phyloP scores from a whole-genome alignment of 2,113 vertebrate species.

The Conger conger region DNA sequence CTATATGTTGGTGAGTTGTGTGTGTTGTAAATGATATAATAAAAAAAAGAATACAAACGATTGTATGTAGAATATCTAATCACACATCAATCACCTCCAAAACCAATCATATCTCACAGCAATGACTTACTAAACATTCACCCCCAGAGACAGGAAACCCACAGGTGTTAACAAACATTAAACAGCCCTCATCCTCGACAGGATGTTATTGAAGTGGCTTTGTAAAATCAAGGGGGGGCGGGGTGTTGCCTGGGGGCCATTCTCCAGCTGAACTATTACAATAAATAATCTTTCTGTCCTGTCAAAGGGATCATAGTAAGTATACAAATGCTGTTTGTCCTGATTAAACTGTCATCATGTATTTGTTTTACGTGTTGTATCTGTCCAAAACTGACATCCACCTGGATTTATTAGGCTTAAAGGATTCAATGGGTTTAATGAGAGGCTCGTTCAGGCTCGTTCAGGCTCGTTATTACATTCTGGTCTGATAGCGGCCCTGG shows the following conservation, averaged over 20 bases:
- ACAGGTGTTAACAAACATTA: not conserved
- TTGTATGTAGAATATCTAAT: too few relatives aligned
- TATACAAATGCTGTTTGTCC: conserved; percentile 1
- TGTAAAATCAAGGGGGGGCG: not conserved
- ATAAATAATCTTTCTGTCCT: not conserved
- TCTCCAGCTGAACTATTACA: not conserved
- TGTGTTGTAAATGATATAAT: too few relatives aligned
- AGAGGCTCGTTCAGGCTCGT: not conserved
- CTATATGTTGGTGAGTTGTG: too few relatives aligned
- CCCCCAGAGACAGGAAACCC: not conserved
- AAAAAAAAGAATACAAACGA: too few relatives aligned
- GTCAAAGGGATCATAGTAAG: not conserved
- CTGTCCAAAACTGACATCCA: not conserved
- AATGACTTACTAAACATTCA: too few relatives aligned
- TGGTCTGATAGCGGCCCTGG: not conserved
- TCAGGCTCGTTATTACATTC: not conserved
- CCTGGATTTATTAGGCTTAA: not conserved
- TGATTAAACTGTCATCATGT: conserved; percentile 6
- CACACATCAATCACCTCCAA: too few relatives aligned
- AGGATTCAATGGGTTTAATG: not conserved
- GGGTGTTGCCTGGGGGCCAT: not conserved
- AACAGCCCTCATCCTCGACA: not conserved
- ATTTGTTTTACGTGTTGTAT: not conserved
- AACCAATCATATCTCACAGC: not conserved
- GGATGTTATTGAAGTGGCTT: not conserved